Evolutionary conservation across 2,113 vertebrate species (phyloP).

Genomic region (Muntiacus reevesi): DNA sequence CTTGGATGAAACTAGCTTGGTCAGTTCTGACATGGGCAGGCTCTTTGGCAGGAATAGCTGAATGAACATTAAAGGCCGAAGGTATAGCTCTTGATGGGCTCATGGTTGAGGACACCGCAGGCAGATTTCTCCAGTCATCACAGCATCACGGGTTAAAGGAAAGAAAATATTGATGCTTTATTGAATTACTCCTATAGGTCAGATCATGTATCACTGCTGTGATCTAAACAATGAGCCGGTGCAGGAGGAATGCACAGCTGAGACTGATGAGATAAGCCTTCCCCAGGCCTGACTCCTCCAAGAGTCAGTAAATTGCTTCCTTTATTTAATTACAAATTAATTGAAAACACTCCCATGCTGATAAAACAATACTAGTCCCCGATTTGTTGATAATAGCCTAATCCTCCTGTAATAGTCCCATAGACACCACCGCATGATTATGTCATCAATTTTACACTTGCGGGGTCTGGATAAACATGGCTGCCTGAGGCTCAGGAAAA

Average conservation of each 20-base stretch:
- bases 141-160: constrained; percentile 80
- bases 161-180: constrained; percentile 87
- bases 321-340: constrained; percentile 90
- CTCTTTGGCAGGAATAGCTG: background rate
- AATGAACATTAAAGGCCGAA: background rate
- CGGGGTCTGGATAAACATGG: constrained; percentile 62
- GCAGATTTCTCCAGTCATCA: constrained; percentile 68
- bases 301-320: constrained; percentile 84
- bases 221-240: constrained; percentile 86
- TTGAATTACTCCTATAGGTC: constrained; percentile 85
- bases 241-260: constrained; percentile 82
- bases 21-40: background rate
- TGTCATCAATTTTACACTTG: constrained; percentile 79
- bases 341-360: constrained; percentile 84
- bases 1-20: background rate
- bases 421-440: constrained; percentile 75
- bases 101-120: constrained; percentile 60
- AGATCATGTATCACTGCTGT: constrained; percentile 80
- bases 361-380: constrained; percentile 76
- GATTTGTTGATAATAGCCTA: constrained; percentile 85
- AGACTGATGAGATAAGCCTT: constrained; percentile 85
- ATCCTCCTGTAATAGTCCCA: constrained; percentile 79
- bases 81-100: background rate
- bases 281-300: constrained; percentile 78
- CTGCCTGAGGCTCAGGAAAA: constrained; percentile 61